Conservation (phyloP, 1,140 invertebrate species). For the Rhagoletis zephyria region DNA sequence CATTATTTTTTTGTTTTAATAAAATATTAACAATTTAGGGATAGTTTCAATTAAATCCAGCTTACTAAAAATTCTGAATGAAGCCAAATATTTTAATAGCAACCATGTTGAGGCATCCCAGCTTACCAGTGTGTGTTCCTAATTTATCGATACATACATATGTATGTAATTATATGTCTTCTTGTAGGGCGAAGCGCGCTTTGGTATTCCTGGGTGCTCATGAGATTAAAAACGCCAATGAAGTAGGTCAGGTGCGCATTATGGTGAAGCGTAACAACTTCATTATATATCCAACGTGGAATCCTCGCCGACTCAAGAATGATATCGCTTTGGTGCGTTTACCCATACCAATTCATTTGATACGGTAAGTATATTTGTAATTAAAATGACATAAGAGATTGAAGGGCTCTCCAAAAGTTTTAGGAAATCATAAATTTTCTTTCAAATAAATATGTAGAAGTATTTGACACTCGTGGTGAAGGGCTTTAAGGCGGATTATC, state of each 20-base stretch:
- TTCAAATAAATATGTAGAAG: not conserved
- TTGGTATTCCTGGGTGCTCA: conserved; percentile 75
- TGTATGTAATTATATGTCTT: not conserved
- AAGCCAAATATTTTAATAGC: too few relatives aligned
- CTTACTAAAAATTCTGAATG: too few relatives aligned
- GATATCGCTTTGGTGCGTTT: conserved; percentile 77
- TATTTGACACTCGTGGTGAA: too few relatives aligned
- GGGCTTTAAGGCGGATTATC: too few relatives aligned
- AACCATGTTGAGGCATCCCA: too few relatives aligned
- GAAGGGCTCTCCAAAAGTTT: not conserved
- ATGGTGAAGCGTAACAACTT: conserved; percentile 72
- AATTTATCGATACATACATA: not conserved
- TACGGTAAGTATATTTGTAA: conserved; percentile 67
- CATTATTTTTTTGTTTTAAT: too few relatives aligned
- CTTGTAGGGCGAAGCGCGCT: conserved; percentile 66
- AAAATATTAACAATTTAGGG: too few relatives aligned
- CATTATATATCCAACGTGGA: conserved; percentile 75
- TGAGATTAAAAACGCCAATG: conserved; percentile 73
- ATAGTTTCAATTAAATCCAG: too few relatives aligned
- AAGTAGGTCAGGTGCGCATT: conserved; percentile 68
- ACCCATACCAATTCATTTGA: conserved; percentile 73
- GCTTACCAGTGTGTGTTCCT: too few relatives aligned
- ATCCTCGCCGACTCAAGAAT: conserved; percentile 72
- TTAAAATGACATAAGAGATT: not conserved
- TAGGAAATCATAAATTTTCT: not conserved